phyloP scores from a whole-genome alignment of 1,140 invertebrate genomes.

The Lethrus apterus region DNA sequence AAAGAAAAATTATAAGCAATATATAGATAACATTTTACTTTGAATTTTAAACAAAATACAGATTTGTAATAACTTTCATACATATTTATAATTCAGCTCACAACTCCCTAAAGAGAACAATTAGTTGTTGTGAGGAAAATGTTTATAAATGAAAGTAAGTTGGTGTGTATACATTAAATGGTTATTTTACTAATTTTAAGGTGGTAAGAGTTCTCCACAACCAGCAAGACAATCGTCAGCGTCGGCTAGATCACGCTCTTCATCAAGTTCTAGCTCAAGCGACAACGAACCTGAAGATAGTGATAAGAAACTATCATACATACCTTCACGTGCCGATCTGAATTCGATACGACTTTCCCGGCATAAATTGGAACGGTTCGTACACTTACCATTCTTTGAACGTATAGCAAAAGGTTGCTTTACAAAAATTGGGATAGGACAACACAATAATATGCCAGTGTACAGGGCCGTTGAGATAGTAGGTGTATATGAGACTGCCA shows the following conservation, averaged over 20 bases:
- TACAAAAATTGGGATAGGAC: slow-evolving; percentile 93
- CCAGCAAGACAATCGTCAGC: slow-evolving; percentile 32
- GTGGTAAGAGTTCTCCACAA: slow-evolving; percentile 31
- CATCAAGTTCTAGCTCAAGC: slow-evolving; percentile 44
- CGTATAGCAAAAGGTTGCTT: slow-evolving; percentile 87
- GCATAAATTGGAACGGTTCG: slow-evolving; percentile 88
- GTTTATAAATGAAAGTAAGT: too few relatives aligned
- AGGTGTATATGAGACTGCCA: slow-evolving; percentile 92
- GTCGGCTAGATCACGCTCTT: slow-evolving; percentile 32
- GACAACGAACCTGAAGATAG: slow-evolving; percentile 43
- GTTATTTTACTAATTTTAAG: slow-evolving; percentile 2
- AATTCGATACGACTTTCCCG: slow-evolving; percentile 84
- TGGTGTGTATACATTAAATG: too few relatives aligned
- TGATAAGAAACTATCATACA: slow-evolving; percentile 31
- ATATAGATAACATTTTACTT: too few relatives aligned
- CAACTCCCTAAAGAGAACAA: too few relatives aligned
- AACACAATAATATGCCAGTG: slow-evolving; percentile 75
- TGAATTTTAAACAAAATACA: too few relatives aligned
- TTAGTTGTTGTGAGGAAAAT: too few relatives aligned
- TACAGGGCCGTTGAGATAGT: slow-evolving; percentile 93
- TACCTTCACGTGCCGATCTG: slow-evolving; percentile 69
- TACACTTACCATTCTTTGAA: slow-evolving; percentile 93
- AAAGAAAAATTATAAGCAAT: too few relatives aligned
- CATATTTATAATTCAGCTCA: too few relatives aligned
- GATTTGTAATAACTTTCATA: too few relatives aligned